These are phyloP conservation scores for Strigamia maritima DNA, from an alignment of 2,888 invertebrate genomes.

Conservation along the genomic window DNA sequence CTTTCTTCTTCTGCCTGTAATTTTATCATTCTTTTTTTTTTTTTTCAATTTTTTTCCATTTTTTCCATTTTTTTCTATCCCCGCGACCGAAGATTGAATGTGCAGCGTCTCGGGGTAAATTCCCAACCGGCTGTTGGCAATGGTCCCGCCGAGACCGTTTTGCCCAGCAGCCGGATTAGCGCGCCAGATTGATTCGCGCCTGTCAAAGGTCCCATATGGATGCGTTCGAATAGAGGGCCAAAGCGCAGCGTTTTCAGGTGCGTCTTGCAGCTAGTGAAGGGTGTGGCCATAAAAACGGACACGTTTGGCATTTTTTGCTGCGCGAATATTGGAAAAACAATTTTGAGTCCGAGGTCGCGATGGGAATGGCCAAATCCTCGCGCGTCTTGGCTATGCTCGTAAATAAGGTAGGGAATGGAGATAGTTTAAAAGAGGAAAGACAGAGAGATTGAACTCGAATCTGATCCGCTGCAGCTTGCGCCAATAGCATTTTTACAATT, in stretches of 20 bases:
- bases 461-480: background rate
- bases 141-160: constrained; percentile 22
- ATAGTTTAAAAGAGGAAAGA: background rate
- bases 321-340: background rate
- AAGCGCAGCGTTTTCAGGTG: background rate
- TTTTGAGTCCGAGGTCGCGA: background rate
- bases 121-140: background rate
- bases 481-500: background rate
- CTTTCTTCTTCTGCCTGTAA: background rate
- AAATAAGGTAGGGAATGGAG: background rate
- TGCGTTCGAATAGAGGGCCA: background rate
- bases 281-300: background rate
- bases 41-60: background rate
- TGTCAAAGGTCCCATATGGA: constrained; percentile 32
- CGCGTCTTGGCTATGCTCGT: background rate
- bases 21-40: background rate
- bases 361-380: background rate
- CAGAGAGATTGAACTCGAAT: background rate
- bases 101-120: background rate
- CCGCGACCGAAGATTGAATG: background rate
- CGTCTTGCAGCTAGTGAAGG: background rate
- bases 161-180: background rate
- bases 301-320: background rate
- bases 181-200: constrained; percentile 11
- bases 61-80: background rate